Evolutionary conservation across 2,113 vertebrate species (phyloP).

Genomic region (Eonycteris spelaea): DNA sequence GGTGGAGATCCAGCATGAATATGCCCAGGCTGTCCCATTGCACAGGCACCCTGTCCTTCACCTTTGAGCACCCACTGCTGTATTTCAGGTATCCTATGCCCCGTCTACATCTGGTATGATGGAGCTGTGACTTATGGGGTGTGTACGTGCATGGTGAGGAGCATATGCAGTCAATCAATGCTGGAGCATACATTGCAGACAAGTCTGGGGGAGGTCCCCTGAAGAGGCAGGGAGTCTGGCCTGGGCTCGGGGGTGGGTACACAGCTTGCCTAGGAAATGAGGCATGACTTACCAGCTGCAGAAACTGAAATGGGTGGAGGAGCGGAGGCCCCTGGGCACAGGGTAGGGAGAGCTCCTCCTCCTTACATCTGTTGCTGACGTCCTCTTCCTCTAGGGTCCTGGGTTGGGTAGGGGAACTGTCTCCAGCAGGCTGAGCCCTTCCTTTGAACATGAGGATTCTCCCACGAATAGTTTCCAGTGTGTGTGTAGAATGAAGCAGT

Average conservation of each 20-base stretch:
- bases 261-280: constrained; percentile 61
- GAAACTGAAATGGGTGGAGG: neutral
- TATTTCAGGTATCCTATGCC: neutral
- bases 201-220: neutral
- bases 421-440: neutral
- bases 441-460: neutral
- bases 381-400: constrained; percentile 15
- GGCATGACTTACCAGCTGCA: constrained; percentile 54
- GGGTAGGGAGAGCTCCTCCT: neutral
- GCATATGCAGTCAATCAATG: neutral
- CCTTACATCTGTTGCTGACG: constrained; percentile 3
- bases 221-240: constrained; percentile 25
- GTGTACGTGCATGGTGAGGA: neutral
- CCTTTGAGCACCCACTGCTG: neutral
- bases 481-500: neutral
- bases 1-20: neutral
- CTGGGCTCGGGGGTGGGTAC: neutral
- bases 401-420: neutral
- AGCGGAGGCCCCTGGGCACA: neutral
- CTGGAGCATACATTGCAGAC: neutral
- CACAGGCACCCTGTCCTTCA: neutral
- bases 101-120: neutral
- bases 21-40: neutral
- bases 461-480: neutral
- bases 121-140: neutral